A percentile compares a stretch with the other conserved stretches of the same genome.
These are phyloP conservation scores for Zaprionus taronus DNA, from an alignment of 1,140 invertebrate genomes.

Conservation along the genomic window DNA sequence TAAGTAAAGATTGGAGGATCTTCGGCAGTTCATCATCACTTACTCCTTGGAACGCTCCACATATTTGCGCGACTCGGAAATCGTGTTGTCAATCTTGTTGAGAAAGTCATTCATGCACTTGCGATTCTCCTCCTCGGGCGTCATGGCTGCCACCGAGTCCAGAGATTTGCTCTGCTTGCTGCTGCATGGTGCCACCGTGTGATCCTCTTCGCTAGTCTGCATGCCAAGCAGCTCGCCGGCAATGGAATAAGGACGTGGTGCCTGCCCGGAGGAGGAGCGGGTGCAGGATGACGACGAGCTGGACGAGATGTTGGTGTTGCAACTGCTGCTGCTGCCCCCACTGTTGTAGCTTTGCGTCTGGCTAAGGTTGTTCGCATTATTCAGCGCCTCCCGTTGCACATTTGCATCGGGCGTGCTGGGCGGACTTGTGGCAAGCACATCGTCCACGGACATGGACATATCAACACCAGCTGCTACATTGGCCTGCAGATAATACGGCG, in stretches of 20 bases:
- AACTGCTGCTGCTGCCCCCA: constrained; percentile 78
- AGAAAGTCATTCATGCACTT: constrained; percentile 91
- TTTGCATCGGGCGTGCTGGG: constrained; percentile 69
- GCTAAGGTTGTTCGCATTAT: constrained; percentile 64
- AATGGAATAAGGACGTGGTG: constrained; percentile 85
- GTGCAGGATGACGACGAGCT: constrained; percentile 49
- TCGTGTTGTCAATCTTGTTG: constrained; percentile 93
- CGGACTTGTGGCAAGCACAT: constrained; percentile 57
- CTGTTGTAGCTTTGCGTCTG: constrained; percentile 62
- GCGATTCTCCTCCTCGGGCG: constrained; percentile 89
- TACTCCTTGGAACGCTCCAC: constrained; percentile 92
- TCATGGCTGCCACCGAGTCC: constrained; percentile 85
- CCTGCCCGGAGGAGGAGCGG: constrained; percentile 49
- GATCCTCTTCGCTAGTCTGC: constrained; percentile 66
- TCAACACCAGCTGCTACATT: constrained; percentile 38
- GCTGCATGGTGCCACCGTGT: constrained; percentile 54
- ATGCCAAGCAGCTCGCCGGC: constrained; percentile 82
- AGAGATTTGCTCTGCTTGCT: constrained; percentile 84
- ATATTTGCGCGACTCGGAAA: constrained; percentile 93
- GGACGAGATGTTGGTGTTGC: constrained; percentile 64
- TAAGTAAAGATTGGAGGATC: constrained; percentile 5
- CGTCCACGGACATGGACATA: constrained; percentile 32
- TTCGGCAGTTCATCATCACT: constrained; percentile 84
- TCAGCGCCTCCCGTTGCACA: constrained; percentile 62
- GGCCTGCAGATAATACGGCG: constrained; percentile 86